Percentiles rank a stretch among this genome's conserved stretches.
These are phyloP conservation scores for Hirtodrosophila trivittata DNA, from an alignment of 2,888 invertebrate genomes.

Conservation along the genomic window DNA sequence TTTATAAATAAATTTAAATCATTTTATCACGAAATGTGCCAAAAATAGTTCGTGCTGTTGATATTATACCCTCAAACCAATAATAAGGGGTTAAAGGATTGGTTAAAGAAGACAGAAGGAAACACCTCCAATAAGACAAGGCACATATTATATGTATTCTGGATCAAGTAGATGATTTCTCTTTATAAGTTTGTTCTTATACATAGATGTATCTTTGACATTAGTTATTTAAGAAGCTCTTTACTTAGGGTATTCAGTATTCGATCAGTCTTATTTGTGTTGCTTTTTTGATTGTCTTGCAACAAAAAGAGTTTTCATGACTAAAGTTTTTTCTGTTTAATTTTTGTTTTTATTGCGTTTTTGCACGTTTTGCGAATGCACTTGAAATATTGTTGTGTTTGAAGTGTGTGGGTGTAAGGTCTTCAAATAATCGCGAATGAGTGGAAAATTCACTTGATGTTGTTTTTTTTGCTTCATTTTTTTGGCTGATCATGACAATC, in stretches of 20 bases:
- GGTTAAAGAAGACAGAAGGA: no score
- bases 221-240: no score
- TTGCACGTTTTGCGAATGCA: slow-evolving; percentile 47
- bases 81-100: no score
- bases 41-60: slow-evolving; percentile 22
- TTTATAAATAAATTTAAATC: slow-evolving; percentile 38
- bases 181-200: slow-evolving; percentile 2
- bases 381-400: slow-evolving; percentile 33
- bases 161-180: no score
- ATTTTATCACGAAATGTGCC: slow-evolving; percentile 50
- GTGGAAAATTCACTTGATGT: slow-evolving; percentile 29
- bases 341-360: slow-evolving; percentile 38
- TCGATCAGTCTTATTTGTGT: background rate
- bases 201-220: no score
- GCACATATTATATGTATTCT: no score
- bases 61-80: background rate
- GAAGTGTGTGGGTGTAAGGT: slow-evolving; percentile 26
- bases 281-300: slow-evolving; percentile 12
- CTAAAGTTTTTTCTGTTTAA: slow-evolving; percentile 14
- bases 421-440: slow-evolving; percentile 25
- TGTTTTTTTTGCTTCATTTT: slow-evolving; percentile 3
- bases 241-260: no score
- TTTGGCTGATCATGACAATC: slow-evolving; percentile 32
- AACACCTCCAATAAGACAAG: no score
- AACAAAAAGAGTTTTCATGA: slow-evolving; percentile 43